These are phyloP conservation scores for Scalopus aquaticus DNA, from an alignment of 2,113 vertebrate species.

Conservation along the genomic window DNA sequence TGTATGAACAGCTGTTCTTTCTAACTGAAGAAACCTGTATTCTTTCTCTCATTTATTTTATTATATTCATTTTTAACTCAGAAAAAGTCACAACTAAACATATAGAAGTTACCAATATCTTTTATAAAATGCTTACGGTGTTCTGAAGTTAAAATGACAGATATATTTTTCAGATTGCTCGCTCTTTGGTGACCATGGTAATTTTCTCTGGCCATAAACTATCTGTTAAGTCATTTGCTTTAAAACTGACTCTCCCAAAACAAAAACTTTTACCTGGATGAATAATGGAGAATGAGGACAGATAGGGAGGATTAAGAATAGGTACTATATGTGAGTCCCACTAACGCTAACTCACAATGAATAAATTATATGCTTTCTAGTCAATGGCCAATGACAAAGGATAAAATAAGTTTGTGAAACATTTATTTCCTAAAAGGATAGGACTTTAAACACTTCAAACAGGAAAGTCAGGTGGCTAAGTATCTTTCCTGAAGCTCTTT, in stretches of 20 bases:
- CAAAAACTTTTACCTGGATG: not conserved
- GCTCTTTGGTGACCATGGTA: not conserved
- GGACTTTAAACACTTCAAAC: constrained; percentile 33
- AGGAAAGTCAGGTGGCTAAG: not conserved
- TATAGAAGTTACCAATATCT: not conserved
- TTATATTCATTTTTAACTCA: not conserved
- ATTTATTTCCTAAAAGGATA: constrained; percentile 4
- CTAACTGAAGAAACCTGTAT: not conserved
- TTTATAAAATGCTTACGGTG: not conserved
- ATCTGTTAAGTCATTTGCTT: constrained; percentile 11
- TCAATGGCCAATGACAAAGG: not conserved
- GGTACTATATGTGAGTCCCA: not conserved
- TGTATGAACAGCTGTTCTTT: not conserved
- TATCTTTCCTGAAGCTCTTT: constrained; percentile 40
- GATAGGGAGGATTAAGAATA: not conserved
- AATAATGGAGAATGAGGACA: constrained; percentile 6
- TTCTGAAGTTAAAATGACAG: constrained; percentile 39
- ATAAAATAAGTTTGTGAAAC: constrained; percentile 21
- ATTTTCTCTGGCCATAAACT: not conserved
- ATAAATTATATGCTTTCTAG: constrained; percentile 7
- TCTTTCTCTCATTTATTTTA: constrained; percentile 2
- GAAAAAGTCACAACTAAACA: constrained; percentile 22
- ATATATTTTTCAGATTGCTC: not conserved
- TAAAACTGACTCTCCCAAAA: constrained; percentile 21
- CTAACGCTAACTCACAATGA: constrained; percentile 18